Evolutionary conservation across 2,113 vertebrate species (phyloP).

Genomic region (Cervus canadensis): DNA sequence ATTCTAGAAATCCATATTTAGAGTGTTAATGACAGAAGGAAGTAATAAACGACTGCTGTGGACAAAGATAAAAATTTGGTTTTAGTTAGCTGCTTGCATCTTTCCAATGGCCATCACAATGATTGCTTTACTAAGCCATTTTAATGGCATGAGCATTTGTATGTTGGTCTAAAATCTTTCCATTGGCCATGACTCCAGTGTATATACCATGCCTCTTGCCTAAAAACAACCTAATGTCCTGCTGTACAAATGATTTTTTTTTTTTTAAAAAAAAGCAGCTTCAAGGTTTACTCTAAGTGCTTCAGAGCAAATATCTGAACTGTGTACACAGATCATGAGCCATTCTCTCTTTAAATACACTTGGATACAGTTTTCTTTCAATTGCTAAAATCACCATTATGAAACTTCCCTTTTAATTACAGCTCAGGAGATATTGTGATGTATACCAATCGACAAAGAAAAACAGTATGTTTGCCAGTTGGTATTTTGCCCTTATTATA

Average conservation of each 20-base stretch:
- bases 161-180: not conserved
- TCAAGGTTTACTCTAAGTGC: not conserved
- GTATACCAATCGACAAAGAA: slow-evolving; percentile 57
- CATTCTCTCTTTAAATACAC: slow-evolving; percentile 23
- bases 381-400: slow-evolving; percentile 39
- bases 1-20: slow-evolving; percentile 7
- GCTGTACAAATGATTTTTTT: not conserved
- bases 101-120: not conserved
- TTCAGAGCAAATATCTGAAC: not conserved
- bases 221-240: not conserved
- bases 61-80: slow-evolving; percentile 30
- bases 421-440: slow-evolving; percentile 55
- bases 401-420: slow-evolving; percentile 35
- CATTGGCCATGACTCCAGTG: not conserved
- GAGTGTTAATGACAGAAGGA: slow-evolving; percentile 21
- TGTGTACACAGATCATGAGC: not conserved
- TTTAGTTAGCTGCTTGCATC: slow-evolving; percentile 53
- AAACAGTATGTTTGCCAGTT: slow-evolving; percentile 59
- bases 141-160: not conserved
- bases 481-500: slow-evolving; percentile 73
- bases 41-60: not conserved
- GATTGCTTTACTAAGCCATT: slow-evolving; percentile 1
- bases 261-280: not conserved
- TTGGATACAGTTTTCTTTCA: slow-evolving; percentile 40
- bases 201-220: not conserved